phyloP scores from a whole-genome alignment of 2,113 vertebrate species.

The Camelus bactrianus region DNA sequence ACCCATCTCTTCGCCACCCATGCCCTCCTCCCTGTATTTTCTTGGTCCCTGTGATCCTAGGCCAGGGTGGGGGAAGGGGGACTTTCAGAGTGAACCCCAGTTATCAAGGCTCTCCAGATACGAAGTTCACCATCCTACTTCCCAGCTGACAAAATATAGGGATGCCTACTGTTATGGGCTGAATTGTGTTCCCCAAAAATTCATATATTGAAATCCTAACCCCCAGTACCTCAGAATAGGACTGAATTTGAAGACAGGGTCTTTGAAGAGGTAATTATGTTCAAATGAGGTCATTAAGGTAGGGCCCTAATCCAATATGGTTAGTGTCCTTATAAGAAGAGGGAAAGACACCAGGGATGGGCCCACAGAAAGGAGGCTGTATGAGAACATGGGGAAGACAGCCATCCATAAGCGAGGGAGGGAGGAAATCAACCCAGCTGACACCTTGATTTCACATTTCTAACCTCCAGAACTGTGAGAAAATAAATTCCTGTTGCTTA shows the following conservation, averaged over 20 bases:
- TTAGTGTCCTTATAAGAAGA: background rate
- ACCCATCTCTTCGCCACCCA: fast-evolving
- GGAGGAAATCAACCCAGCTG: too few species aligned
- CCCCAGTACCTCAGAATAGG: background rate
- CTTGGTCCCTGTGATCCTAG: background rate
- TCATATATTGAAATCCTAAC: background rate
- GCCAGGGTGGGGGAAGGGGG: fast-evolving
- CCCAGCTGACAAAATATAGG: background rate
- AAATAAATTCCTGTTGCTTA: background rate
- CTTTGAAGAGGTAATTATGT: background rate
- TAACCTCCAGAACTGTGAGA: background rate
- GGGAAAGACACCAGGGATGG: background rate
- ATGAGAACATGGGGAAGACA: background rate
- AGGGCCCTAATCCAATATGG: background rate
- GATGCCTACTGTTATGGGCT: fast-evolving
- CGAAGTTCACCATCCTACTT: background rate
- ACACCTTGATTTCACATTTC: background rate
- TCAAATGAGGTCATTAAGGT: background rate
- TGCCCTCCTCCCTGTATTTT: fast-evolving
- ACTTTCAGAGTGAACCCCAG: background rate
- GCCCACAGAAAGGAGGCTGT: background rate
- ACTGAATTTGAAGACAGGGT: background rate
- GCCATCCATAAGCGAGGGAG: too few species aligned
- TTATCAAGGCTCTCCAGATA: background rate
- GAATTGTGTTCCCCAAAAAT: too few species aligned